phyloP scores from a whole-genome alignment of 2,113 vertebrate genomes.

The Bufo bufo region DNA sequence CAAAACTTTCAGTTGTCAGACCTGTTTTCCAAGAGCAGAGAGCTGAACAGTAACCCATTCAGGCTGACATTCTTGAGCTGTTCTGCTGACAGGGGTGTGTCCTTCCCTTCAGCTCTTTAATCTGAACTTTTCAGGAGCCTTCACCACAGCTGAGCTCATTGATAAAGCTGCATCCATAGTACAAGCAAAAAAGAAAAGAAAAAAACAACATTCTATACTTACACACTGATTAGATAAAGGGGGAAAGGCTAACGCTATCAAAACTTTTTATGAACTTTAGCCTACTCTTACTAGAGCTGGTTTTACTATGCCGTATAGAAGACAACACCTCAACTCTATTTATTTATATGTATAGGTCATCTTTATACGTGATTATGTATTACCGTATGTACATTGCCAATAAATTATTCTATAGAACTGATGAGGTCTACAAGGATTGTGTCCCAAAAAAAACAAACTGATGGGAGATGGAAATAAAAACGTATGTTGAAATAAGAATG shows the following conservation, averaged over 20 bases:
- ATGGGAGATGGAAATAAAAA: background rate
- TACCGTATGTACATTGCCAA: too few relatives aligned
- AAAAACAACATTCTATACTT: background rate
- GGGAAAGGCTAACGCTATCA: background rate
- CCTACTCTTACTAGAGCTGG: background rate
- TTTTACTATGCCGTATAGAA: background rate
- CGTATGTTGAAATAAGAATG: background rate
- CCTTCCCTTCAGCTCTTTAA: background rate
- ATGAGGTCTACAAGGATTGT: background rate
- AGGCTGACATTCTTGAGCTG: background rate
- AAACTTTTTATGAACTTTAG: background rate
- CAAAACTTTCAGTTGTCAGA: background rate
- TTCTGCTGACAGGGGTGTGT: constrained; percentile 14
- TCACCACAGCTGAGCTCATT: background rate
- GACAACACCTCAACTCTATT: background rate
- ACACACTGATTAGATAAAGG: constrained; percentile 7
- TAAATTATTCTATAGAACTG: background rate
- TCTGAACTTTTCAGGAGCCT: background rate
- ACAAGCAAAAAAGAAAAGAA: background rate
- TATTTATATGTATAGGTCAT: too few relatives aligned
- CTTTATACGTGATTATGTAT: too few relatives aligned
- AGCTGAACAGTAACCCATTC: constrained; percentile 13
- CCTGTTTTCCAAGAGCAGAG: constrained; percentile 2
- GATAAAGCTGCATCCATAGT: background rate
- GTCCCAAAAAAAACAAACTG: background rate